A percentile compares a stretch with the other conserved stretches of the same genome.
Evolutionary conservation across 2,113 vertebrate genomes (phyloP).

Genomic region (Sardina pilchardus): DNA sequence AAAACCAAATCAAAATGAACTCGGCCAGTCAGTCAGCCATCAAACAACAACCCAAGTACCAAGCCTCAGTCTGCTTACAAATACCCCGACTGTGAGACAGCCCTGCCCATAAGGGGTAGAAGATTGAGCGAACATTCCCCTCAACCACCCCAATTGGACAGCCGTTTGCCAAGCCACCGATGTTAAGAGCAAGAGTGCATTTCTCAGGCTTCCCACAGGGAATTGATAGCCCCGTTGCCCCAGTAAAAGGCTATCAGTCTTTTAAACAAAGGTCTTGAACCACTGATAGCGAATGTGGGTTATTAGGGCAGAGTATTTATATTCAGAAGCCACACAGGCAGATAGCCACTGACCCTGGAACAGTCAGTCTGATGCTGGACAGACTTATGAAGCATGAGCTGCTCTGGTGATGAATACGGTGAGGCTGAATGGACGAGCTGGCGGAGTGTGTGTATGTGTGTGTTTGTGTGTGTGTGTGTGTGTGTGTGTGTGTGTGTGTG

Average conservation of each 20-base stretch:
- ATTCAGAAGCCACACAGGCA: not conserved
- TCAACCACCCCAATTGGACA: not conserved
- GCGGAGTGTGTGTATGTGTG: not conserved
- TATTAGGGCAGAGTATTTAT: not conserved
- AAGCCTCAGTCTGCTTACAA: not conserved
- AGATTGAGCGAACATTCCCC: not conserved
- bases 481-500: not conserved
- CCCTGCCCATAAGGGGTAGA: not conserved
- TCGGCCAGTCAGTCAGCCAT: not conserved
- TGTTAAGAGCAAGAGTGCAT: not conserved
- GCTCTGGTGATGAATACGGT: not conserved
- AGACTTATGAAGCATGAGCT: not conserved
- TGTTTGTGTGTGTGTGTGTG: not conserved
- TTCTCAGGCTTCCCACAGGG: not conserved
- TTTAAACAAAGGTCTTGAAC: not conserved
- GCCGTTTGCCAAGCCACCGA: not conserved
- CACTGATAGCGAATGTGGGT: not conserved
- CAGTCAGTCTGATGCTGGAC: not conserved
- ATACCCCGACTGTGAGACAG: not conserved
- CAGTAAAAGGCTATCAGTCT: not conserved
- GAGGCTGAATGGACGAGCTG: not conserved
- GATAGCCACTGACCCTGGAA: not conserved
- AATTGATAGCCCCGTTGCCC: not conserved
- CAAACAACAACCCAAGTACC: not conserved
- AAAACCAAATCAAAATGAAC: no score